Evolutionary conservation across 2,113 vertebrate species (phyloP).

Genomic region (Leptodactylus fuscus): DNA sequence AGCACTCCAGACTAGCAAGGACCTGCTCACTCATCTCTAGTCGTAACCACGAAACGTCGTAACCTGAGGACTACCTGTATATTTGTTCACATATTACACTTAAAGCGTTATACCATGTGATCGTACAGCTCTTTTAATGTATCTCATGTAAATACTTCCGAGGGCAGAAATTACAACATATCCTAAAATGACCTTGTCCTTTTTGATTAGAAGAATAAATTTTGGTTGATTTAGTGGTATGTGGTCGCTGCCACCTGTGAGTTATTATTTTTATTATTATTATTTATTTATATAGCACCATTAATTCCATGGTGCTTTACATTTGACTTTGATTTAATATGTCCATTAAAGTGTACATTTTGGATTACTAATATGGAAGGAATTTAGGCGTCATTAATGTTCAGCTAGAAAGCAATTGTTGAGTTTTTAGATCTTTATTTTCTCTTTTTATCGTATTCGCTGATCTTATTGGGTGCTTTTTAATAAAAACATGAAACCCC

Average conservation of each 20-base stretch:
- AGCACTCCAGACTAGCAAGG: too few relatives aligned
- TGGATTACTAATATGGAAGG: not conserved
- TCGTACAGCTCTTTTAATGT: not conserved
- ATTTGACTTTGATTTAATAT: too few relatives aligned
- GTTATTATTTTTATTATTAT: too few relatives aligned
- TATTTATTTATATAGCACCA: too few relatives aligned
- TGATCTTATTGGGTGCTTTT: constrained; percentile 80
- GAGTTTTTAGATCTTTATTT: constrained; percentile 19
- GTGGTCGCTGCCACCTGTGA: not conserved
- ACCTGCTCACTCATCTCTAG: too few relatives aligned
- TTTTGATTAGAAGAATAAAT: not conserved
- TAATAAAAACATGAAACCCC: constrained; percentile 80
- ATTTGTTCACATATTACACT: too few relatives aligned
- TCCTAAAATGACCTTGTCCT: not conserved
- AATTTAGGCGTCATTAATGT: not conserved
- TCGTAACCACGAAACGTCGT: too few relatives aligned
- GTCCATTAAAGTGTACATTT: not conserved
- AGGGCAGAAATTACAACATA: not conserved
- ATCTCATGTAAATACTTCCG: not conserved
- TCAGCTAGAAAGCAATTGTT: not conserved
- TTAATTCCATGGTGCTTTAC: too few relatives aligned
- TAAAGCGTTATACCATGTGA: too few relatives aligned
- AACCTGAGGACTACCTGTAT: too few relatives aligned
- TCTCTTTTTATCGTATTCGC: constrained; percentile 30
- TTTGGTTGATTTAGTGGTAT: not conserved